These are phyloP conservation scores for Bellardia bayeri DNA, from an alignment of 2,888 invertebrate species.

Conservation along the genomic window DNA sequence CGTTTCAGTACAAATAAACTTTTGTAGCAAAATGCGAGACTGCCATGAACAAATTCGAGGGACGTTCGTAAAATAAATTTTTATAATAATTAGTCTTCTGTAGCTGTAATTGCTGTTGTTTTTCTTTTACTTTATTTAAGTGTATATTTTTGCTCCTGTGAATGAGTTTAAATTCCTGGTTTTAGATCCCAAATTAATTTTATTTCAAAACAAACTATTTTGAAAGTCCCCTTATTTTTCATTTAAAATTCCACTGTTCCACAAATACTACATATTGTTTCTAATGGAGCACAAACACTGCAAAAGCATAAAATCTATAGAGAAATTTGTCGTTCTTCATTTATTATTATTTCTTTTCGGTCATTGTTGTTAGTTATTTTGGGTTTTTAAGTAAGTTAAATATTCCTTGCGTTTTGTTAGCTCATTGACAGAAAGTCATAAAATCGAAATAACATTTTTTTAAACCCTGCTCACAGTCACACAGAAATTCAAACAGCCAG, in stretches of 20 bases:
- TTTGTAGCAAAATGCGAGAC: no score
- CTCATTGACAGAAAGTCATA: background rate
- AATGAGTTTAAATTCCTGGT: no score
- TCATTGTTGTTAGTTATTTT: background rate
- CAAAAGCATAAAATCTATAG: conserved; percentile 14
- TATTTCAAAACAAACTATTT: no score
- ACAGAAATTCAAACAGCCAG: background rate
- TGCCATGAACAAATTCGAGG: no score
- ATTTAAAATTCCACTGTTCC: background rate
- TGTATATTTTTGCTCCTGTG: no score
- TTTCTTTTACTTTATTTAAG: no score
- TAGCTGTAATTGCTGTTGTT: no score
- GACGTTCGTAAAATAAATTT: no score
- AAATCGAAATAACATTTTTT: conserved; percentile 9
- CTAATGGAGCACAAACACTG: background rate
- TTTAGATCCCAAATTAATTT: no score
- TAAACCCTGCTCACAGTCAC: background rate
- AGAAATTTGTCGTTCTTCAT: conserved; percentile 38
- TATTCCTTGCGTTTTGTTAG: background rate
- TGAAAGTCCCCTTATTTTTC: background rate
- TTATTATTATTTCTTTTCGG: conserved; percentile 8
- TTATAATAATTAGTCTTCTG: no score
- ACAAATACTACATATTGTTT: background rate
- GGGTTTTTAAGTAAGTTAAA: background rate
- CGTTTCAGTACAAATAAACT: no score